phyloP scores from a whole-genome alignment of 37 sponge, comb jelly and placozoan genomes.

The Tethya wilhelma region DNA sequence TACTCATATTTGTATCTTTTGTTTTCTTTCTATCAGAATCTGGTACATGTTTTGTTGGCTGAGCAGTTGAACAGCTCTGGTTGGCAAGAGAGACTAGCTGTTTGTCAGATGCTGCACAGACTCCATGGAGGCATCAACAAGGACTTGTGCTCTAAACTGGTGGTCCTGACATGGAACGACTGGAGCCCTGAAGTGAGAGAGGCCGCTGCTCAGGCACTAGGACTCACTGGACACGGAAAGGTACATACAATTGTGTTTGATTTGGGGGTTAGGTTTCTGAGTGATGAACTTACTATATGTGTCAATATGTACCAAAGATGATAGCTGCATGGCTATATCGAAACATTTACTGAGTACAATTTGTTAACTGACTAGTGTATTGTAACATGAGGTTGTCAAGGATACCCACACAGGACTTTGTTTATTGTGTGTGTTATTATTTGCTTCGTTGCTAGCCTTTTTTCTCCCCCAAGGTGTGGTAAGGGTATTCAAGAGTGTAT shows the following conservation, averaged over 20 bases:
- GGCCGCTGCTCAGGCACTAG: conserved; percentile 87
- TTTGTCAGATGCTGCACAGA: conserved; percentile 53
- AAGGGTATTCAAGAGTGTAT: too few species aligned
- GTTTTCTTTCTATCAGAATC: conserved; percentile 23
- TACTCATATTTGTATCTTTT: neutral
- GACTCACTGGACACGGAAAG: conserved; percentile 81
- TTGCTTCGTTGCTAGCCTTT: too few species aligned
- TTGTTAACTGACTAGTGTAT: neutral
- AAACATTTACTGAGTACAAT: neutral
- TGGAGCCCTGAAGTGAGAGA: conserved; percentile 78
- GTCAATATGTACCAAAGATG: too few species aligned
- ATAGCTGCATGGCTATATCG: too few species aligned
- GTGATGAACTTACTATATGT: neutral
- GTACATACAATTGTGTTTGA: conserved; percentile 21
- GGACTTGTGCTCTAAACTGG: conserved; percentile 72
- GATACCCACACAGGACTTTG: too few species aligned
- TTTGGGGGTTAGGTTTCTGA: neutral
- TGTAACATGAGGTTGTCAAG: too few species aligned
- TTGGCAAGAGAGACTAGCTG: conserved; percentile 74
- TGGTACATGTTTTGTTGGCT: conserved; percentile 71
- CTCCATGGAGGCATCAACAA: conserved; percentile 68
- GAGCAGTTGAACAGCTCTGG: conserved; percentile 80
- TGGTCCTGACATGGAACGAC: conserved; percentile 84
- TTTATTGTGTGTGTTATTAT: too few species aligned
- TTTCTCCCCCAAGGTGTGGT: too few species aligned